Evolutionary conservation across 2,113 vertebrate species (phyloP).

Genomic region (Corythornis vintsioides): DNA sequence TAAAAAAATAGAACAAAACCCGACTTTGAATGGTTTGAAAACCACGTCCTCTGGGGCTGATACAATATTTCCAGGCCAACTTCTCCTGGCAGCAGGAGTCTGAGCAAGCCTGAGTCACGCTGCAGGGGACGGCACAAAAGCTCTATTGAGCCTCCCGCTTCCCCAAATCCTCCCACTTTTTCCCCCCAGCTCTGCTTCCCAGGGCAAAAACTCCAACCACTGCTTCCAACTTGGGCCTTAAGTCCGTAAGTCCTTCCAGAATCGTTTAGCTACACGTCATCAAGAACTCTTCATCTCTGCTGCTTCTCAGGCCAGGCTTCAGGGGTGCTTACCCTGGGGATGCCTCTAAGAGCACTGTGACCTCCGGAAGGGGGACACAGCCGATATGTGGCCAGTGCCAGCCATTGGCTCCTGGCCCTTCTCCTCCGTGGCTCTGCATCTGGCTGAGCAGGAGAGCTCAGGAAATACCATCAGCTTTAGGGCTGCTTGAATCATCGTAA

Average conservation of each 20-base stretch:
- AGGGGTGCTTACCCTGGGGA: accelerated
- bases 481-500: slow-evolving; percentile 48
- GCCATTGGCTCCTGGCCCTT: not conserved
- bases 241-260: not conserved
- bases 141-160: slow-evolving; percentile 20
- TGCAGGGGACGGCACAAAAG: slow-evolving; percentile 48
- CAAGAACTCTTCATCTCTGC: not conserved
- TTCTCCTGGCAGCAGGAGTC: slow-evolving; percentile 30
- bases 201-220: not conserved
- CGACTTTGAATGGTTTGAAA: slow-evolving; percentile 29
- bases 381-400: accelerated
- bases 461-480: slow-evolving; percentile 55
- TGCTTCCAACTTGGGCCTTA: not conserved
- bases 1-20: slow-evolving; percentile 33
- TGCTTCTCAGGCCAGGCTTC: not conserved
- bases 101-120: slow-evolving; percentile 29
- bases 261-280: not conserved
- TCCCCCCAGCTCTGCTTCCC: not conserved
- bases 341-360: not conserved
- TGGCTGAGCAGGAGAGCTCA: slow-evolving; percentile 21
- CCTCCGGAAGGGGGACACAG: not conserved
- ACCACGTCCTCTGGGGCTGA: slow-evolving; percentile 49
- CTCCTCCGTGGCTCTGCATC: not conserved
- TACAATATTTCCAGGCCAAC: slow-evolving; percentile 57
- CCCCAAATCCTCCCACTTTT: slow-evolving; percentile 34